Base-by-base conservation (phyloP, 2,797 vertebrate genomes). In the Onychomys arenicola region DNA sequence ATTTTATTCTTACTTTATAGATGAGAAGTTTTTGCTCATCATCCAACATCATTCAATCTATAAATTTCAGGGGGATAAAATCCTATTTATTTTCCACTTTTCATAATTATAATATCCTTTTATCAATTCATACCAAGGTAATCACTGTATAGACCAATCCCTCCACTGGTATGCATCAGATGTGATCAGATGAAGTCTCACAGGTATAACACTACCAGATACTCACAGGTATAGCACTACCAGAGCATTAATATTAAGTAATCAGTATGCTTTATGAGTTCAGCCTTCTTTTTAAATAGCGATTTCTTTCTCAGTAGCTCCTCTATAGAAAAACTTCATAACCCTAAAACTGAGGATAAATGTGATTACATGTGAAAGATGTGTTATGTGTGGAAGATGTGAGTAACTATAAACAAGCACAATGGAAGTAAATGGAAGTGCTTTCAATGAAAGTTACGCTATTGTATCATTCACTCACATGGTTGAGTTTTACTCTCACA, bases 341-440 rank as follows among this genome's bases (percentile, higher is more conserved):
- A 78, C 77, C 67, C 32, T 10, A 71, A 89, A 95, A 71, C 16
- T 61, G 10, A 76, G 9, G 25, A 90, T 57, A 86, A 76, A 89
- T 82, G 23, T 49, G 78, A 85, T 86, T 69, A 90, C 69, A 65
- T 88, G 46, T 92, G 73, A 86, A 92, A 81, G 17, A 86, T 82
- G 17, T 34, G 82, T 10, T 43, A n/a, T 32, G 5, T 29, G 29
- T 59, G 40, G 40, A 82, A 86, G 75, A 52, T 3, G 3, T 3
- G 10, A 82, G 90, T 87, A 80, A 46, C 25, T 65, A 29, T 71
- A 89, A 96, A 95, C n/a, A 93, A 59, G 8, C 82, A 94, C 37
- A 67, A 90, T 10, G 78, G 61, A 89, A 49, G 21, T 90, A 94
- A 93, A 43, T 52, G 21, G 80, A 92, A 95, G 92, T 75, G 52